Base-by-base conservation (phyloP, 1,140 invertebrate genomes). In the Drosophila nigrodunni region DNA sequence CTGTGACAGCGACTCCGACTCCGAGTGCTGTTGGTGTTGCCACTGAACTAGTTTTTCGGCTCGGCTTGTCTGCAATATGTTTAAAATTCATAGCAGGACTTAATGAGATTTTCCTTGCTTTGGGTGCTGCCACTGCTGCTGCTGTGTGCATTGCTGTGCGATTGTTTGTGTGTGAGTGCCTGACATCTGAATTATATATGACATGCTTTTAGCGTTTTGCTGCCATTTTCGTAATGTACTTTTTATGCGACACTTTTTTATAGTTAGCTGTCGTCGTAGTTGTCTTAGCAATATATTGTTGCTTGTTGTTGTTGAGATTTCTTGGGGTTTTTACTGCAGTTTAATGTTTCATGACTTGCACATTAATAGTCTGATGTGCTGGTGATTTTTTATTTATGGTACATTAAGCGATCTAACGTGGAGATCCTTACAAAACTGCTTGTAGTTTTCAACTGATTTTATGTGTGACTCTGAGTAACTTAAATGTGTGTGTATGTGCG, bases 51-150 rank as follows among this genome's bases (percentile, higher is more conserved):
- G 74, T 46, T 75, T 75, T 75, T 82, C 73, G 73, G 66, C 46
- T 68, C 49, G 62, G 52, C 61, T 74, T 65, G 73, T 78, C 50
- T 66, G 86, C 74, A 90, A 85, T 74, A 90, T 88, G 86, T 88
- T 88, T 88, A 88, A 88, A 90, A 88, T 88, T 88, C 85, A 86
- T 88, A 74, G 85, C 85, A 90, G 71, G 55, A 72, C 72, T 81
- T 85, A 88, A 88, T 88, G 81, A 90, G 86, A 90, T 90, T 88
- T 90, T 81, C 58, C 67, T 67, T 46, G 58, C 60, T 30, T 2
- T 30, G 2, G 25, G 25, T 30, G 25, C 25, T 30, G 25, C 25
- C 6, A 6, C 25, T 30, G 6, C 25, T 6, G 25, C 25, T 81
- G 76, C 71, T 74, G 77, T 77, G 64, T 80, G 67, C 37, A 52